Evolutionary conservation across 2,888 invertebrate species (phyloP), one percentile per base, ranked within the genome.

Genomic region (Chaetogeoica ovagalla): DNA sequence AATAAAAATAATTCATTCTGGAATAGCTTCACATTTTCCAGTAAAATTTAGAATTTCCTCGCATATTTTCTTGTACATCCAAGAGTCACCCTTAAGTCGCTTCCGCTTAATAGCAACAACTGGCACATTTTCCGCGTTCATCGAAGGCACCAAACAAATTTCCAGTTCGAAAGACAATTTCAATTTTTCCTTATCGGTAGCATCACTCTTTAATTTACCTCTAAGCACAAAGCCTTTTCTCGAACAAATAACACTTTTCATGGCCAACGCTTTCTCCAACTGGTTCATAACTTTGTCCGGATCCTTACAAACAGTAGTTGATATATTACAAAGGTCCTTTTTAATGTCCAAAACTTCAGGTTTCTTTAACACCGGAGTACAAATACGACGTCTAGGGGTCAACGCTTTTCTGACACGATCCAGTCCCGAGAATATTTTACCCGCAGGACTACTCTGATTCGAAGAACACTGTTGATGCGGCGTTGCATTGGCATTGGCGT

Each of bases 21-120:
- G 73, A 74, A 63, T 79, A 21, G 77, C 63, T 70, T 79, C 77
- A 71, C 77, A 79, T 39, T 79, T 70, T 60, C 87, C 87, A 66
- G 89, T 88, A 79, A 90, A 85, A 9, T 89, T 89, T 43, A 91
- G 85, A 43, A 93, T 90, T 85, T 93, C 90, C 86, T 93, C 93
- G 85, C 93, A 93, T 55, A 93, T 90, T 83, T 89, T 90, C 86
- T 94, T 94, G 86, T 94, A 94, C 83, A 91, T 90, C 92, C 94
- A 94, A 1, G 91, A 90, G 85, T 94, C 92, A 0, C 94, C 93
- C 85, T 91, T 91, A 65, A 93, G 88, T 57, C 94, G 87, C 85
- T 93, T 93, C 81, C 93, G 88, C 77, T 91, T 88, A 81, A 94
- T 90, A 48, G 92, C 93, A 7, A 90, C 89, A 66, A 88, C 84